Percentiles rank a stretch among this genome's conserved stretches.
Conservation (phyloP, 2,113 vertebrate species). For the Ornithorhynchus anatinus region DNA sequence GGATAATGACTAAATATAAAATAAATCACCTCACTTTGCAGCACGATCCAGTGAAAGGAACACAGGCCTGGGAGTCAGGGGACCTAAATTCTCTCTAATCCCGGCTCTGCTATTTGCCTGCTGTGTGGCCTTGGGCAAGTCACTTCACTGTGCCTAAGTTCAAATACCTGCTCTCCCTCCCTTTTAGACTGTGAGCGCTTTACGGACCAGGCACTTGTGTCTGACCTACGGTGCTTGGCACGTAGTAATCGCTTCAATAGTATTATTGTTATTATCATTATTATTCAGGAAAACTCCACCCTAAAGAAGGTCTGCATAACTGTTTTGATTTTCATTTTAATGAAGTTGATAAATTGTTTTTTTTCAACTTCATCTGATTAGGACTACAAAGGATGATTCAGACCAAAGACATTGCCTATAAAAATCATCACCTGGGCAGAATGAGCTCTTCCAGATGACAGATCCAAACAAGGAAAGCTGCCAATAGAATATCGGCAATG, state of each 20-base stretch:
- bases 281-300: neutral
- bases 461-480: conserved; percentile 64
- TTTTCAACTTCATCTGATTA: conserved; percentile 60
- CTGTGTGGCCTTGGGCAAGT: too few relatives aligned
- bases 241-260: neutral
- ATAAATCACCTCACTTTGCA: too few relatives aligned
- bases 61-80: too few relatives aligned
- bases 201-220: too few relatives aligned
- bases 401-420: conserved; percentile 73
- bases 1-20: too few relatives aligned
- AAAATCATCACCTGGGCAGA: conserved; percentile 70
- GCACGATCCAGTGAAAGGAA: too few relatives aligned
- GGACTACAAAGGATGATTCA: conserved; percentile 69
- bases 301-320: conserved; percentile 20
- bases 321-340: neutral
- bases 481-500: conserved; percentile 60
- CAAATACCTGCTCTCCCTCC: too few relatives aligned
- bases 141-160: too few relatives aligned
- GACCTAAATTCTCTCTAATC: too few relatives aligned
- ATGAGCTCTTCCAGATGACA: conserved; percentile 68
- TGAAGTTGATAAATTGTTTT: conserved; percentile 14
- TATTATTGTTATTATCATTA: conserved; percentile 34
- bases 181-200: too few relatives aligned
- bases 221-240: conserved; percentile 18
- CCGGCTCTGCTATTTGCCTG: too few relatives aligned